Base-by-base conservation (phyloP, 1,140 invertebrate genomes). In the Camponotus vicinus region DNA sequence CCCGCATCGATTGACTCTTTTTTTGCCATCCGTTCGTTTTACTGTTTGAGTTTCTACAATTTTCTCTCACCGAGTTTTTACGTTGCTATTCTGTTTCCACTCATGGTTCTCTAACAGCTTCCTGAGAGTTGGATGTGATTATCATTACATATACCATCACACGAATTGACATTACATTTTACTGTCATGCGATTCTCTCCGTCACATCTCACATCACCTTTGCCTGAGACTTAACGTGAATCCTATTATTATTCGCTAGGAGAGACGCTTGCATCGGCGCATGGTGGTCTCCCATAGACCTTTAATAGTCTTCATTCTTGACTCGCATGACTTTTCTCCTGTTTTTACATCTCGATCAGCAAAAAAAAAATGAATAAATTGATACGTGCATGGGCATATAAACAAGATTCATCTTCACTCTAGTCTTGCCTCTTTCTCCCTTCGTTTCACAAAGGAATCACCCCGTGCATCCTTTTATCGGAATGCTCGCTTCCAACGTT, bases 391-490 rank as follows among this genome's bases (percentile, higher is more conserved):
- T 83, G 79, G 13, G 8, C 27, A 27, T 37, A 18, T 42, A 45
- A 61, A 73, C n/a, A 45, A 73, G 57, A 83, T 73, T 61, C 40
- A n/a, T 75, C 61, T 7, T 78, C 59, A 45, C 40, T 82, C 18
- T 61, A 11, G 9, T 73, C 21, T 71, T 40, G 34, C 61, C 40
- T 83, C 18, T 83, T 37, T 75, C 32, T 18, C 13, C 27, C 67
- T 73, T 55, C 61, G 34, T 9, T 75, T 4, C 18, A 40, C 34
- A 34, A 69, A 83, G 59, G 34, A 61, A 75, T 83, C 79, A 83
- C 40, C 69, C 79, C 27, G 55, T 75, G 79, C 79, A 73, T 83
- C 79, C 79, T 83, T 45, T 83, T 75, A 83, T 83, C 79, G 79
- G 79, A 83, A 83, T 83, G 79, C 69, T 83, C 69, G 69, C 69